Base-by-base conservation (phyloP, 2,888 invertebrate species). In the Aspidiotus destructor region DNA sequence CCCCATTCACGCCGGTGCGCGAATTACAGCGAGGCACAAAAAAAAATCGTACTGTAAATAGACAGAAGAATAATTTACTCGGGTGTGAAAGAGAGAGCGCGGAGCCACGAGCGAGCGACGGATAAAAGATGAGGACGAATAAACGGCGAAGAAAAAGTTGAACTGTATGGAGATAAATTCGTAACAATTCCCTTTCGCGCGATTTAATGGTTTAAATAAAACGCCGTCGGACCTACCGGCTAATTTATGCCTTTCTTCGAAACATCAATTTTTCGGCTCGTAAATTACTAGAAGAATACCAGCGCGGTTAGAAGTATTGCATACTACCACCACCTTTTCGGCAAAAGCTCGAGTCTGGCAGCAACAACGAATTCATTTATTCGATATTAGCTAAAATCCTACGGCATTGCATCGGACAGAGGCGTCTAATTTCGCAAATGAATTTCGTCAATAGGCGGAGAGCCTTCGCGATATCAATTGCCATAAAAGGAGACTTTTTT, bases 221-320 rank as follows among this genome's bases (percentile, higher is more conserved):
- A 58, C 44, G 41, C 44, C 42, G 65, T 65, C 41, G 55, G 53
- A 48, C 40, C 55, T 40, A 58, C 16, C 42, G n/a, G 54, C 58
- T 65, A 65, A 65, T 65, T 65, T 57, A 65, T 57, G 65, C 44
- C 58, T 65, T 57, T 65, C 58, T 57, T 58, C 42, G 44, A 57
- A 65, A 44, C 65, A 65, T 65, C 65, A 65, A 58, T 65, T 65
- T 65, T 65, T 57, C 58, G 65, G 44, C 58, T 65, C 65, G 55
- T 65, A 65, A 65, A 65, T 65, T 65, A 65, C 57, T 62, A 53
- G 48, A 48, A 48, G 53, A 52, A 41, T 62, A 62, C 62, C 52
- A 52, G 52, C 48, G 62, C 62, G 44, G 40, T 53, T 62, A 62
- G 17, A 62, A 62, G 41, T 53, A 52, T 28, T 28, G 48, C 48